Conservation (phyloP, 1,140 invertebrate genomes). For the Oppia nitens region DNA sequence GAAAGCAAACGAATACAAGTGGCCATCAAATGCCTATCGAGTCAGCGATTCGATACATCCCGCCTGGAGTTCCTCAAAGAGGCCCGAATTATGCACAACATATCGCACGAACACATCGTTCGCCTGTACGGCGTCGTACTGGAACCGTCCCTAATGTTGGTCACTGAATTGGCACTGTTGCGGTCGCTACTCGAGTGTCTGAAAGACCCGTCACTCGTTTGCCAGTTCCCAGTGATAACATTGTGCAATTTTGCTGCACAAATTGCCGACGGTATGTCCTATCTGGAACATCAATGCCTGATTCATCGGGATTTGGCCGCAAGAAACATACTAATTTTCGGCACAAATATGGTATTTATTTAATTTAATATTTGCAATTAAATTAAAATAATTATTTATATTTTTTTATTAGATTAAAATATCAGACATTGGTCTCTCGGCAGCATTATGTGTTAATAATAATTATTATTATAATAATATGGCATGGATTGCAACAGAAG, state of each 20-base stretch:
- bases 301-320: slow-evolving; percentile 89
- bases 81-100: slow-evolving; percentile 92
- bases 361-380: too few species aligned
- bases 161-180: slow-evolving; percentile 85
- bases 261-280: slow-evolving; percentile 97
- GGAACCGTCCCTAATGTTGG: slow-evolving; percentile 83
- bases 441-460: slow-evolving; percentile 93
- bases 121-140: slow-evolving; percentile 90
- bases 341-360: slow-evolving; percentile 72
- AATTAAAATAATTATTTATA: too few species aligned
- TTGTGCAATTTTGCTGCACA: slow-evolving; percentile 90
- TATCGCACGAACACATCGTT: slow-evolving; percentile 91
- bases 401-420: slow-evolving; percentile 72
- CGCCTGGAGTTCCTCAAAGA: slow-evolving; percentile 96
- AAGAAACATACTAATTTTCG: slow-evolving; percentile 74
- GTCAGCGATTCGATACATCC: slow-evolving; percentile 85
- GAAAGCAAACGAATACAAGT: slow-evolving; percentile 84
- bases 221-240: slow-evolving; percentile 71
- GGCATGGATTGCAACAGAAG: slow-evolving; percentile 88
- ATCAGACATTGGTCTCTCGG: slow-evolving; percentile 89
- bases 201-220: slow-evolving; percentile 68
- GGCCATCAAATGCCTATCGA: slow-evolving; percentile 85
- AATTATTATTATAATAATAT: slow-evolving; percentile 51
- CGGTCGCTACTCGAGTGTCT: slow-evolving; percentile 86
- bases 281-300: slow-evolving; percentile 96